phyloP scores from a whole-genome alignment of 2,113 vertebrate genomes.

The Micromys minutus region DNA sequence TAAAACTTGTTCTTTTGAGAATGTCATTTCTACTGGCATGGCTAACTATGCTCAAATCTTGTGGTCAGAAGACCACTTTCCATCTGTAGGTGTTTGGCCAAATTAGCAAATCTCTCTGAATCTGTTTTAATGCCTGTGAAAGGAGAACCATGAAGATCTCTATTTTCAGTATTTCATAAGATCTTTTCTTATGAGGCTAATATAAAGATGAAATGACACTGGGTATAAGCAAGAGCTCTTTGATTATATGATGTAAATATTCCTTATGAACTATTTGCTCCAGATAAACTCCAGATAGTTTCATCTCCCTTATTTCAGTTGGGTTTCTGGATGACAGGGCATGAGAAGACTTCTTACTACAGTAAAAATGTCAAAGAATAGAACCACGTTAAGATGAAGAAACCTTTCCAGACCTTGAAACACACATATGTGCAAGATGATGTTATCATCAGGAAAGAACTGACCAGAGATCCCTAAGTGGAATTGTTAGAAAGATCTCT shows the following conservation, averaged over 20 bases:
- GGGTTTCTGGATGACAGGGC: slow-evolving; percentile 13
- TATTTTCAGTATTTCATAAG: not conserved
- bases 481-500: slow-evolving; percentile 44
- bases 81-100: not conserved
- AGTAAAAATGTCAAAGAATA: slow-evolving; percentile 15
- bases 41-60: not conserved
- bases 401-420: slow-evolving; percentile 45
- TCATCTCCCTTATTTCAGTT: slow-evolving; percentile 25
- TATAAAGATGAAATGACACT: slow-evolving; percentile 3
- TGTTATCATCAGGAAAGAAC: not conserved
- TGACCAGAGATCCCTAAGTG: not conserved
- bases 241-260: not conserved
- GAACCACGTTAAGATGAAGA: not conserved
- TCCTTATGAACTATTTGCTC: slow-evolving; percentile 41
- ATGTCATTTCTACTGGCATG: slow-evolving; percentile 47
- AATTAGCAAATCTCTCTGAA: slow-evolving; percentile 38
- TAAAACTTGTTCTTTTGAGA: slow-evolving; percentile 51
- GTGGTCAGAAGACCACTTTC: slow-evolving; percentile 25
- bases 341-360: not conserved
- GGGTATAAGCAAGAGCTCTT: not conserved
- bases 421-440: not conserved
- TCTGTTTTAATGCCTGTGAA: slow-evolving; percentile 57
- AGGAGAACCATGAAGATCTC: not conserved
- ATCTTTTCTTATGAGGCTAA: not conserved
- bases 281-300: slow-evolving; percentile 6